A percentile compares a stretch with the other conserved stretches of the same genome.
These are phyloP conservation scores for Lytechinus pictus DNA, from an alignment of 35 echinoderm and acorn worm species.

Conservation along the genomic window DNA sequence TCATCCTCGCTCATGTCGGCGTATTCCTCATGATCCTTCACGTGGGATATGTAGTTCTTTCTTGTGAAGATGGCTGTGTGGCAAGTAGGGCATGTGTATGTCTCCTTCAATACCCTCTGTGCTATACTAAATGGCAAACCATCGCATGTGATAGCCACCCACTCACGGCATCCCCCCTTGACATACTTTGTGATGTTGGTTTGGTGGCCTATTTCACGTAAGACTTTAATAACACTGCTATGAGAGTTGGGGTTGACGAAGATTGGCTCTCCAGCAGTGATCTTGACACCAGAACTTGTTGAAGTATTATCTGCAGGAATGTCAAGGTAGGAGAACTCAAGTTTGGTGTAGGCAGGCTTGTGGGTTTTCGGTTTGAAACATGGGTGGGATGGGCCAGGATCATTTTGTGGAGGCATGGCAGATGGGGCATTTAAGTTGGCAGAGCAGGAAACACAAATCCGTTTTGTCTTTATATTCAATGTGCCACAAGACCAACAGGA, in stretches of 20 bases:
- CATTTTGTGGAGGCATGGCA: no score
- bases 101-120: slow-evolving; percentile 24
- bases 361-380: no score
- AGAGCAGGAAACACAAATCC: no score
- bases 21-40: neutral
- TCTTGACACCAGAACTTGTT: no score
- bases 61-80: neutral
- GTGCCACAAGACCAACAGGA: no score
- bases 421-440: no score
- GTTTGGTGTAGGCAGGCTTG: no score
- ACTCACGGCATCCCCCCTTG: neutral
- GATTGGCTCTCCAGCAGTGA: slow-evolving; percentile 33
- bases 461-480: no score
- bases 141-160: slow-evolving; percentile 34
- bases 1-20: neutral
- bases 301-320: no score
- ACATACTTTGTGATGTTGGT: neutral
- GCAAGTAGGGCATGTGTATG: neutral
- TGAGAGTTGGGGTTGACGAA: slow-evolving; percentile 39
- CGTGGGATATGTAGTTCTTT: neutral
- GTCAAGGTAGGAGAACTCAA: no score
- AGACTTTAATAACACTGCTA: neutral
- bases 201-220: slow-evolving; percentile 22
- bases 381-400: no score
- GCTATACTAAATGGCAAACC: slow-evolving; percentile 41